Evolutionary conservation across 2,888 invertebrate genomes (phyloP), one percentile per base, ranked within the genome.

Genomic region (Spilarctia lutea): DNA sequence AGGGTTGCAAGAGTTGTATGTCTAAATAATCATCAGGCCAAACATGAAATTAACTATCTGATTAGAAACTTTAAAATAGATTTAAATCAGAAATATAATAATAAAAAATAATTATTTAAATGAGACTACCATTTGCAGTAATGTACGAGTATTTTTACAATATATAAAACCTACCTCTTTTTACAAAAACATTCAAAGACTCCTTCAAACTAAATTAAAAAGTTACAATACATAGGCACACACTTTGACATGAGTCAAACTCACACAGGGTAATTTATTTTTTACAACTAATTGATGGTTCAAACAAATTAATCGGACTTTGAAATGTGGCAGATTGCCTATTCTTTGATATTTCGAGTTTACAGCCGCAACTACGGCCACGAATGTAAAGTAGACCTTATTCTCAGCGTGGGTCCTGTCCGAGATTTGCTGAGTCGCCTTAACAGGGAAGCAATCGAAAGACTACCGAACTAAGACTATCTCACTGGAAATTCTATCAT

Each of bases 251-350:
- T 20, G 73, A 71, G 83, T 81, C 86, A 86, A 81, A 80, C 79
- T 84, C 77, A 81, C 69, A 77, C 72, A 65, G 67, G 72, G 71
- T 18, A 48, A 35, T 68, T 67, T 72, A 77, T 81, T 74, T 74
- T n/a, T 72, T 60, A 76, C 60, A 78, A 76, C 56, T 74, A 71
- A 79, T 86, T 79, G 63, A 85, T 83, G 83, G 70, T 78, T 78
- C 68, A 75, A 79, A 81, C 63, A 77, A 83, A 81, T 78, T 80
- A 76, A 80, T 45, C 67, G 74, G 71, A 33, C 68, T 71, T 76
- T 89, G 93, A 92, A 88, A 96, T 96, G 95, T 96, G 95, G 95
- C 93, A 94, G 87, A 93, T 95, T 83, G 94, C 94, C 86, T 96
- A 95, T 86, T 94, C 94, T 24, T 85, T 95, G 76, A 93, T 95